These are phyloP conservation scores for Spea bombifrons DNA, from an alignment of 2,113 vertebrate genomes.

Conservation along the genomic window DNA sequence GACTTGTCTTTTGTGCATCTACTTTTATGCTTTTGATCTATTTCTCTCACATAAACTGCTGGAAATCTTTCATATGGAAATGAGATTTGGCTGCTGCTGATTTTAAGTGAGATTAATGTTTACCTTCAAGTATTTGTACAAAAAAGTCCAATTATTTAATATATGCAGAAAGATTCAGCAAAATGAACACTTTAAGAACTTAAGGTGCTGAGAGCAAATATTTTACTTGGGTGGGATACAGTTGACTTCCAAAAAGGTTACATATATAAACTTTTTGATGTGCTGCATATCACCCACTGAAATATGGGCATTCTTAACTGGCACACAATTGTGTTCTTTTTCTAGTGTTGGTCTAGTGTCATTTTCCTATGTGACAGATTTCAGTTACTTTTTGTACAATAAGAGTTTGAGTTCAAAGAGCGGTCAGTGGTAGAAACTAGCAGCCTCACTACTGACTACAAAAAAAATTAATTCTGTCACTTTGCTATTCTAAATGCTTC, in stretches of 20 bases:
- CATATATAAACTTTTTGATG: neutral
- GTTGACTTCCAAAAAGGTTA: neutral
- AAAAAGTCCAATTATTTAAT: neutral
- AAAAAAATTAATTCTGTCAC: neutral
- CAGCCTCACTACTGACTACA: neutral
- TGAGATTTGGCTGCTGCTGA: neutral
- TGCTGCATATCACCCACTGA: neutral
- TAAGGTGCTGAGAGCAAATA: neutral
- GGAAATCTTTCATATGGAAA: neutral
- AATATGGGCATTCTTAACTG: neutral
- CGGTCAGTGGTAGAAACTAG: neutral
- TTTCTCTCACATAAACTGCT: neutral
- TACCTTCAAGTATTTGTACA: neutral
- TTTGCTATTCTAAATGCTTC: neutral
- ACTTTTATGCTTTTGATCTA: neutral
- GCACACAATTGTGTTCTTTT: conserved; percentile 5
- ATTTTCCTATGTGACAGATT: conserved; percentile 17
- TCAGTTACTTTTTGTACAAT: conserved; percentile 2
- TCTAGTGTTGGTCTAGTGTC: neutral
- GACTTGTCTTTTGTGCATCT: neutral
- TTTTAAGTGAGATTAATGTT: conserved; percentile 9
- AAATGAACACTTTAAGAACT: neutral
- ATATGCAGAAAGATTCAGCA: neutral
- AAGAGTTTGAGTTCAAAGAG: conserved; percentile 4
- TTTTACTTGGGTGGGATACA: neutral